These are phyloP conservation scores for Serilophus lunatus DNA, from an alignment of 2,113 vertebrate species.

Conservation along the genomic window DNA sequence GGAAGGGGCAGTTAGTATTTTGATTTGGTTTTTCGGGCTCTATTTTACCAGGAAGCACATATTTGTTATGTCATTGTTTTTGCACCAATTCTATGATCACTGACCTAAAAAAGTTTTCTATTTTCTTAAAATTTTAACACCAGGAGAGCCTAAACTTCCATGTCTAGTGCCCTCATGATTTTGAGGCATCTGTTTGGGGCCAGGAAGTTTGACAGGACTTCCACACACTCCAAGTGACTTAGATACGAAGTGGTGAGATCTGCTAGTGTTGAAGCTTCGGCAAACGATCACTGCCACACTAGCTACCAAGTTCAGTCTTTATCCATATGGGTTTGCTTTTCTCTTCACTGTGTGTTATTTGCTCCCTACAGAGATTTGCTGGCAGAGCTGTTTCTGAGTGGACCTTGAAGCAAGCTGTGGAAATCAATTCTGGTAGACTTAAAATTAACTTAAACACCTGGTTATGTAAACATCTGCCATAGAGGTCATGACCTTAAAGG, in stretches of 20 bases:
- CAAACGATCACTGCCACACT: not conserved
- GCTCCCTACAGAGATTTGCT: not conserved
- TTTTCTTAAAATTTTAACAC: not conserved
- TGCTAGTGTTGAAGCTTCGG: not conserved
- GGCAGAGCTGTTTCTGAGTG: not conserved
- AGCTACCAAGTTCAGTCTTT: not conserved
- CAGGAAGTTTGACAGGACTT: not conserved
- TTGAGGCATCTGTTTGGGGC: not conserved
- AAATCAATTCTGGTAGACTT: not conserved
- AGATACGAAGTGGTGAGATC: not conserved
- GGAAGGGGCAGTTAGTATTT: accelerated
- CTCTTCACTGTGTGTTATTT: not conserved
- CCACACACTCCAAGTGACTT: not conserved
- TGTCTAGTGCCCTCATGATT: not conserved
- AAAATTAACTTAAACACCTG: not conserved
- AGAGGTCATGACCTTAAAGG: not conserved
- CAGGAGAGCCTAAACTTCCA: not conserved
- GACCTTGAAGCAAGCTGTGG: not conserved
- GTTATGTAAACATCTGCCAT: not conserved
- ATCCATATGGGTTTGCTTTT: not conserved
- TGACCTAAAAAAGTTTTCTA: not conserved
- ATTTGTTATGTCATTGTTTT: not conserved
- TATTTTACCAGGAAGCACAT: not conserved
- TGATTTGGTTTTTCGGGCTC: not conserved
- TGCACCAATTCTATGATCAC: not conserved